Evolutionary conservation across 2,113 vertebrate species (phyloP), one percentile per base, ranked within the genome.

Genomic region (Zapus hudsonius): DNA sequence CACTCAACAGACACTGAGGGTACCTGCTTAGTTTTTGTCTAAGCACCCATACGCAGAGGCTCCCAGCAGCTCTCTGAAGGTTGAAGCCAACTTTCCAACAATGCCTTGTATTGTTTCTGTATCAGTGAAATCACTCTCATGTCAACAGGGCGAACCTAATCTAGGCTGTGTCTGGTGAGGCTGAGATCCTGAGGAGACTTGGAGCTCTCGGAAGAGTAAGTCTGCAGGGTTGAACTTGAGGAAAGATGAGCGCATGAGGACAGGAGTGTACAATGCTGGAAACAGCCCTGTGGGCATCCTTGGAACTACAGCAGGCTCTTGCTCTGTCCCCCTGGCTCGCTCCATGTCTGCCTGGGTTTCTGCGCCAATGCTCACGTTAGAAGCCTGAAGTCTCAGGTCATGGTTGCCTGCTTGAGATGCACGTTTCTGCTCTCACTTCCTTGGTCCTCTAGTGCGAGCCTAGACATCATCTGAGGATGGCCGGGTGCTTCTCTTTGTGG

Each of bases 251-350:
- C 0, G 22, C 22, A 19, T 3, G 10, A 27, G 55, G 47, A 4
- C 25, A 2, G 0, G 2, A 3, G 5, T 0, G 4, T 2, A 5
- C 40, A 13, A 15, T 7, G 25, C 6, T 9, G 2, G 0, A 16
- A 19, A 5, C 7, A 0, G 12, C 38, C 12, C 10, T 0, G 36
- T 22, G 38, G 25, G 27, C 25, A 4, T 3, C 12, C 22, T 4
- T 38, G 66, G 10, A 7, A 0, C 0, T 5, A 9, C 6, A n/a
- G 9, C 79, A 16, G 0, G n/a, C 44, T 1, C 13, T 69, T 19
- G 0, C 69, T 40, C 3, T 1, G 0, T 52, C 69, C 3, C 20
- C 4, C 29, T 12, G 1, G 4, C 16, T 19, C 5, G 20, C 13
- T n/a, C 55, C 12, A 5, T 0, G 40, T 36, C 2, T 31, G n/a